Evolutionary conservation across 2,113 vertebrate species (phyloP).

Genomic region (Egretta garzetta): DNA sequence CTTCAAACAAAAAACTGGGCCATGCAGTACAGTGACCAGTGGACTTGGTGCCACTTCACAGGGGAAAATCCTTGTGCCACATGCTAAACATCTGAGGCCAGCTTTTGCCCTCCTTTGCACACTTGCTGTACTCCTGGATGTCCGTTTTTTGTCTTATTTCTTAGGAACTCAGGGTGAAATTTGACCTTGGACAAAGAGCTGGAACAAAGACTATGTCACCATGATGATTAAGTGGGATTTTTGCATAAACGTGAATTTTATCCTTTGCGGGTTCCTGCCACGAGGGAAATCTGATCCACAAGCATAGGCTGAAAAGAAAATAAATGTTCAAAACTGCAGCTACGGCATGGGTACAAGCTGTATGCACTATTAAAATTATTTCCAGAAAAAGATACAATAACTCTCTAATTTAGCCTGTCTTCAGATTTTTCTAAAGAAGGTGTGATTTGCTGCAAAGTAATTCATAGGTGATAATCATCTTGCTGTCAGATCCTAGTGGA

Average conservation of each 20-base stretch:
- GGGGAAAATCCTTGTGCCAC: background rate
- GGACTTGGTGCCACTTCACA: background rate
- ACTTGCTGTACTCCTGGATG: background rate
- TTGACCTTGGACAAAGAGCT: constrained; percentile 16
- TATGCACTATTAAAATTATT: background rate
- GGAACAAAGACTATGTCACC: constrained; percentile 26
- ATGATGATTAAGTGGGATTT: constrained; percentile 32
- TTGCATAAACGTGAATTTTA: background rate
- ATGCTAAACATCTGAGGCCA: background rate
- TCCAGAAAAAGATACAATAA: background rate
- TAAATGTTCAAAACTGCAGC: background rate
- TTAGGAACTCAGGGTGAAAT: background rate
- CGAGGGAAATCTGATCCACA: constrained; percentile 17
- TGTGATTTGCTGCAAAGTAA: background rate
- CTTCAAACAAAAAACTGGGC: background rate
- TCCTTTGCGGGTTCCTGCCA: constrained; percentile 14
- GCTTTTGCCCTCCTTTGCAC: background rate
- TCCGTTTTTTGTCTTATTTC: background rate
- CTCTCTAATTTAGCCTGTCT: background rate
- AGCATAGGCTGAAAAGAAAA: background rate
- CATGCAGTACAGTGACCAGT: accelerated
- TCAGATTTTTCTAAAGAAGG: background rate
- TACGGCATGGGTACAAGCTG: accelerated
- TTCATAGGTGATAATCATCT: background rate
- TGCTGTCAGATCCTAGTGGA: background rate